Conservation (phyloP, 2,888 invertebrate species). For the Conus canariensis region DNA sequence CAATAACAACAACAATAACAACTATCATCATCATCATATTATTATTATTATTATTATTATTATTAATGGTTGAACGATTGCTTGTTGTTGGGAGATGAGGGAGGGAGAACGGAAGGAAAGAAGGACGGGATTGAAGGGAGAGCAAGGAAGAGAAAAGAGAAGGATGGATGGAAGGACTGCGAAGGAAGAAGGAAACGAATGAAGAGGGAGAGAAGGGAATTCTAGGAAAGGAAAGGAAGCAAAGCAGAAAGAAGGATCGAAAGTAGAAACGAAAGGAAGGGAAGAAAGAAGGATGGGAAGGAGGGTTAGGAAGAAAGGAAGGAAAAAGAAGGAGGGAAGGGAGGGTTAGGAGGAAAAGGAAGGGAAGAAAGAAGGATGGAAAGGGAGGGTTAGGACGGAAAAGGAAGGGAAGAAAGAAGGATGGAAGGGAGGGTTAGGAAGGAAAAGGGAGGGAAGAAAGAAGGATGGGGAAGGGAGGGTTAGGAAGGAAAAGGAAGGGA, state of each 20-base stretch:
- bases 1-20: too few relatives aligned
- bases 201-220: conserved; percentile 7
- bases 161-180: neutral
- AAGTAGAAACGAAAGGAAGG: conserved; percentile 67
- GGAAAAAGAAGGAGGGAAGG: neutral
- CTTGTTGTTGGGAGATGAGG: neutral
- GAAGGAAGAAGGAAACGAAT: conserved; percentile 82
- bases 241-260: conserved; percentile 60
- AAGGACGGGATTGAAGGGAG: neutral
- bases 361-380: too few relatives aligned
- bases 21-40: too few relatives aligned
- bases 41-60: too few relatives aligned
- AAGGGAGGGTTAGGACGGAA: too few relatives aligned
- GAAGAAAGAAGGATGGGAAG: conserved; percentile 54
- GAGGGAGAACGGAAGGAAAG: neutral
- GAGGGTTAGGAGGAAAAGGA: neutral
- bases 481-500: too few relatives aligned
- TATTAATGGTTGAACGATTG: too few relatives aligned
- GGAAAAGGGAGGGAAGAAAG: neutral
- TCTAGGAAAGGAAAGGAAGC: neutral
- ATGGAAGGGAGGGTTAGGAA: too few relatives aligned
- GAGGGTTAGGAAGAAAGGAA: conserved; percentile 36
- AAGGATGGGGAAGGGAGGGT: neutral
- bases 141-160: neutral
- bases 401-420: too few relatives aligned